A percentile compares a stretch with the other conserved stretches of the same genome.
Conservation (phyloP, 1,140 invertebrate genomes). For the Colletes gigas region DNA sequence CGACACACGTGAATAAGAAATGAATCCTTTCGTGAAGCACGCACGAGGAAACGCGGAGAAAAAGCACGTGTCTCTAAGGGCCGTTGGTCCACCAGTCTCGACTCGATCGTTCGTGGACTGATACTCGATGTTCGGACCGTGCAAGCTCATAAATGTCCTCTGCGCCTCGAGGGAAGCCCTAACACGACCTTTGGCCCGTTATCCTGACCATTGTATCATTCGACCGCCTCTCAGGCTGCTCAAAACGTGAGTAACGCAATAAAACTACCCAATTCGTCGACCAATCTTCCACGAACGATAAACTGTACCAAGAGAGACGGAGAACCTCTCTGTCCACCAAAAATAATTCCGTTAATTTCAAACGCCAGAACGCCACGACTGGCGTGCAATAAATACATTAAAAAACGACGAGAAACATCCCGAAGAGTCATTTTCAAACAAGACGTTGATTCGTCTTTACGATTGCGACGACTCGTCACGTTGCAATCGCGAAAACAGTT, state of each 20-base stretch:
- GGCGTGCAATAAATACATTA: too few relatives aligned
- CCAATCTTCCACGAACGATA: background rate
- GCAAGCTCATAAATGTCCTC: slow-evolving; percentile 25
- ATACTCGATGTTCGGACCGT: slow-evolving; percentile 10
- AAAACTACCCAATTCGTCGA: background rate
- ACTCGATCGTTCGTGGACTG: background rate
- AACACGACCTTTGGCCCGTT: background rate
- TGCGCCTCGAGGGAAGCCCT: slow-evolving; percentile 8
- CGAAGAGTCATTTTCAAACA: too few relatives aligned
- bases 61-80: background rate
- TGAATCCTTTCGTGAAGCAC: slow-evolving; percentile 20
- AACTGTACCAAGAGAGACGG: background rate
- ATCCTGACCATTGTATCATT: background rate
- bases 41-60: background rate
- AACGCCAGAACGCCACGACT: too few relatives aligned
- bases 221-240: background rate
- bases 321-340: too few relatives aligned
- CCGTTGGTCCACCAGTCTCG: background rate
- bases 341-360: too few relatives aligned
- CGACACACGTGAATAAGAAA: slow-evolving; percentile 1
- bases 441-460: too few relatives aligned
- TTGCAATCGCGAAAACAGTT: too few relatives aligned
- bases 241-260: slow-evolving; percentile 30
- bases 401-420: too few relatives aligned
- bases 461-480: too few relatives aligned